These are phyloP conservation scores for Agonopterix arenella DNA, from an alignment of 2,888 invertebrate species.

Conservation along the genomic window DNA sequence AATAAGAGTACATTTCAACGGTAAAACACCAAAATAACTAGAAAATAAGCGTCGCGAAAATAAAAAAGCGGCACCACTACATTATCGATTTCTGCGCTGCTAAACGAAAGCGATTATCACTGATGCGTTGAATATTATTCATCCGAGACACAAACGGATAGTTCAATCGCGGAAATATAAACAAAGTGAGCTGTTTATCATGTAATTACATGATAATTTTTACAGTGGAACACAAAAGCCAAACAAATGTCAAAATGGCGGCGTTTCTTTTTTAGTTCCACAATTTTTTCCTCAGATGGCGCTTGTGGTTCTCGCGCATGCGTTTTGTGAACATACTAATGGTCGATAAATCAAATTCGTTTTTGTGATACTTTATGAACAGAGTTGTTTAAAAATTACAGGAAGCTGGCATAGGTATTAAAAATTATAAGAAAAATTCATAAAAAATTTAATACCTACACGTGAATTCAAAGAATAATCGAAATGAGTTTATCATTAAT, in stretches of 20 bases:
- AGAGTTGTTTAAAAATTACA: too few species aligned
- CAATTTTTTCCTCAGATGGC: slow-evolving; percentile 51
- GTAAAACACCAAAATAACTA: slow-evolving; percentile 27
- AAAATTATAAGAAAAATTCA: too few species aligned
- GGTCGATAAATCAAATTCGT: slow-evolving; percentile 28
- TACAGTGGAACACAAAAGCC: slow-evolving; percentile 66
- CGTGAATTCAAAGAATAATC: too few species aligned
- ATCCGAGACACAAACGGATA: slow-evolving; percentile 22
- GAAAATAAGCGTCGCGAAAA: slow-evolving; percentile 44
- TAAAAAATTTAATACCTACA: too few species aligned
- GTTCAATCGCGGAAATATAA: slow-evolving; percentile 30
- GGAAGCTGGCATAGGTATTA: too few species aligned
- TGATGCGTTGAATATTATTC: slow-evolving; percentile 31
- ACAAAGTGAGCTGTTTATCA: slow-evolving; percentile 28
- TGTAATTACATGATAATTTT: slow-evolving; percentile 53
- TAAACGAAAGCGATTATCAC: slow-evolving; percentile 31
- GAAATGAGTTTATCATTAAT: too few species aligned
- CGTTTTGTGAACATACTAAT: slow-evolving; percentile 47
- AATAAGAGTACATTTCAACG: slow-evolving; percentile 11
- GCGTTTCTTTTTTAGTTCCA: slow-evolving; percentile 45
- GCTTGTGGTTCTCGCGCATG: slow-evolving; percentile 50
- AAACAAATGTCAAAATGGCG: slow-evolving; percentile 78
- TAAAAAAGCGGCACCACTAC: slow-evolving; percentile 65
- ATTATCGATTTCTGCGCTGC: slow-evolving; percentile 65
- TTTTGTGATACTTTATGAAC: too few species aligned